Conservation (phyloP, 2,113 vertebrate genomes). For the Ceyx melanurus region DNA sequence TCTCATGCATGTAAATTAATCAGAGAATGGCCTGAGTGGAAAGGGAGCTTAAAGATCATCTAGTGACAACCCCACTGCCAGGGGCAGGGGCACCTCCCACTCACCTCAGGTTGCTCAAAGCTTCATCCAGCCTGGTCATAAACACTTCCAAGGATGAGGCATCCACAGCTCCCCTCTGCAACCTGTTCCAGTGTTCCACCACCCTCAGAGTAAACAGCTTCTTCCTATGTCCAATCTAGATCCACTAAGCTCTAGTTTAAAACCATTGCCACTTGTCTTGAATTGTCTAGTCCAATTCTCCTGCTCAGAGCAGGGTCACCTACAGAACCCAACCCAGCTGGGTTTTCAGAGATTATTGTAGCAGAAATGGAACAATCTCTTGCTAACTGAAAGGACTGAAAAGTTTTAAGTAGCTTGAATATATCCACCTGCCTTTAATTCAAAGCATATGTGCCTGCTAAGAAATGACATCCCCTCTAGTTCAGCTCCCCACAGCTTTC, state of each 20-base stretch:
- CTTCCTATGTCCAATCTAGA: too few species aligned
- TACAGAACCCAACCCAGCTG: not conserved
- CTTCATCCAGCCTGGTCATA: too few species aligned
- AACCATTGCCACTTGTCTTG: not conserved
- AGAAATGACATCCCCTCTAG: not conserved
- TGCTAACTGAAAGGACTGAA: not conserved
- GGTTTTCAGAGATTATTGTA: fast-evolving
- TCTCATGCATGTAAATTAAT: not conserved
- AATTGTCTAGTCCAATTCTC: not conserved
- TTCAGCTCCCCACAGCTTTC: not conserved
- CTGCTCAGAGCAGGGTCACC: not conserved
- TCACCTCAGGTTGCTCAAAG: not conserved
- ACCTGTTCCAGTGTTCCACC: too few species aligned
- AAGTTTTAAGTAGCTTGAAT: not conserved
- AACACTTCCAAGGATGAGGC: too few species aligned
- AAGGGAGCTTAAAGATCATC: too few species aligned
- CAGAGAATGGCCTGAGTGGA: too few species aligned
- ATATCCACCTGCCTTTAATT: not conserved
- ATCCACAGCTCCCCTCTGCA: too few species aligned
- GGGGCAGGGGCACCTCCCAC: too few species aligned
- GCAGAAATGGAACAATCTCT: not conserved
- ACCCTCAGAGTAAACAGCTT: too few species aligned
- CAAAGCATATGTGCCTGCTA: not conserved
- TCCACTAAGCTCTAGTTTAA: too few species aligned
- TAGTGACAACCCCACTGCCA: too few species aligned